Conservation (phyloP, 2,797 vertebrate species). For the Ataeniobius toweri region DNA sequence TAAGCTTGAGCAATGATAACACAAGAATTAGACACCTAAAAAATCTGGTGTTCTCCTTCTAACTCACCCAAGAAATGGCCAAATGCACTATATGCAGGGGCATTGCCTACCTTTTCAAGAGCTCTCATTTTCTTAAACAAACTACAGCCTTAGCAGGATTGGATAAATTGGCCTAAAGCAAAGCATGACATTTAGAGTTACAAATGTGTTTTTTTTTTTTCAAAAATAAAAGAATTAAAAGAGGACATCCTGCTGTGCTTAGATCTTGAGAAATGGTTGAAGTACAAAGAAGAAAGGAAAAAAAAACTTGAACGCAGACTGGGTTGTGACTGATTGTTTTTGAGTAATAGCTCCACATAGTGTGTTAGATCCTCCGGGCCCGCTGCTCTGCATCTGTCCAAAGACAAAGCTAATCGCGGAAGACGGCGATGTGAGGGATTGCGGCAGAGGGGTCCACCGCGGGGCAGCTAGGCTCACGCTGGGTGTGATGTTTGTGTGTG, state of each 20-base stretch:
- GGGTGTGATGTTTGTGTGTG: constrained; percentile 68
- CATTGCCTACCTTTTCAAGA: constrained; percentile 36
- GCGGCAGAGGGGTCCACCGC: constrained; percentile 61
- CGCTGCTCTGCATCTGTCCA: constrained; percentile 64
- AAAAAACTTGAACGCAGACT: constrained; percentile 52
- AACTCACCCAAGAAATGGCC: constrained; percentile 32
- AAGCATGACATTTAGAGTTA: constrained; percentile 53
- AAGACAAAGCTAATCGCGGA: constrained; percentile 69
- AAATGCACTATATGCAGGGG: constrained; percentile 19
- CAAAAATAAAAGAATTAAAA: constrained; percentile 13
- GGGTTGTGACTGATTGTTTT: constrained; percentile 67
- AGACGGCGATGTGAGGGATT: constrained; percentile 72
- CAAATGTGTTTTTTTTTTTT: constrained; percentile 45
- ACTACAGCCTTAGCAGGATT: constrained; percentile 35
- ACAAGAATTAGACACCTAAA: not conserved
- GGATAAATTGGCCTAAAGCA: constrained; percentile 52
- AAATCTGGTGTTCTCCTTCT: constrained; percentile 29
- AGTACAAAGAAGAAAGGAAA: constrained; percentile 53
- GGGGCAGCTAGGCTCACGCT: constrained; percentile 66
- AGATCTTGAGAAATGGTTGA: constrained; percentile 46
- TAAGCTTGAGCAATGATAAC: not conserved
- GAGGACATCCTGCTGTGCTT: constrained; percentile 41
- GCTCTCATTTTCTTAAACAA: constrained; percentile 48
- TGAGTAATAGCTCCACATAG: constrained; percentile 65
- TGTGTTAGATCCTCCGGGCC: constrained; percentile 69